phyloP scores from a whole-genome alignment of 2,797 vertebrate species.

The Macroramphosus scolopax region DNA sequence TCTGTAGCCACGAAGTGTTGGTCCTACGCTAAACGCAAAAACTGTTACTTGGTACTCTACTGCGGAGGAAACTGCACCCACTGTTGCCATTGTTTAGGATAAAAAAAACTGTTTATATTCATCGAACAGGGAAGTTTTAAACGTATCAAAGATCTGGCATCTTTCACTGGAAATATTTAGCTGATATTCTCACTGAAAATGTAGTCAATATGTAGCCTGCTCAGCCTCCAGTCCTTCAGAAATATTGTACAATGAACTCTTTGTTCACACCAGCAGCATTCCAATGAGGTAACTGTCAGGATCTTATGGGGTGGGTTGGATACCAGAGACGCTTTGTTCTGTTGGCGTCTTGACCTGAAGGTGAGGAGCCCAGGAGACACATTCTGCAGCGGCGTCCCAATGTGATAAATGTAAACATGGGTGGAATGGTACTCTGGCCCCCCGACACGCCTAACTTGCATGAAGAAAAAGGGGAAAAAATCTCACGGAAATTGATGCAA shows the following conservation, averaged over 20 bases:
- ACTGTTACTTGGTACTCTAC: no score
- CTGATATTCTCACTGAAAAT: constrained; percentile 27
- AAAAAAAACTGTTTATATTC: constrained; percentile 14
- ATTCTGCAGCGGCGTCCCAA: constrained; percentile 37
- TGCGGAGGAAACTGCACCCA: constrained; percentile 3
- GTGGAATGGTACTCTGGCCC: constrained; percentile 38
- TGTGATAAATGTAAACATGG: constrained; percentile 36
- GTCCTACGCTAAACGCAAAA: no score
- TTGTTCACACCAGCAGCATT: constrained; percentile 50
- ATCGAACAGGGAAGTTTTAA: constrained; percentile 8
- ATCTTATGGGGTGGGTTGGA: constrained; percentile 16
- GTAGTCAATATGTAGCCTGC: constrained; percentile 7
- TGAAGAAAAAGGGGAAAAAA: constrained; percentile 18
- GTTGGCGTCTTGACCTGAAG: constrained; percentile 59
- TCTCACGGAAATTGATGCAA: constrained; percentile 5
- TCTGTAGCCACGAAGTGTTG: no score
- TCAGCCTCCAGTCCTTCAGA: constrained; percentile 11
- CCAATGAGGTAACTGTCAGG: constrained; percentile 51
- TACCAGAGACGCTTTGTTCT: constrained; percentile 47
- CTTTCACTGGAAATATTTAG: constrained; percentile 28
- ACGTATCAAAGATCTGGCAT: constrained; percentile 19
- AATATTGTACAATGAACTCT: constrained; percentile 11
- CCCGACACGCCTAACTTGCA: constrained; percentile 10
- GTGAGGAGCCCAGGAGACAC: constrained; percentile 54
- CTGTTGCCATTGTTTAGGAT: constrained; percentile 31